A percentile compares a stretch with the other conserved stretches of the same genome.
These are phyloP conservation scores for Synaphobranchus kaupii DNA, from an alignment of 2,797 vertebrate genomes.

Conservation along the genomic window DNA sequence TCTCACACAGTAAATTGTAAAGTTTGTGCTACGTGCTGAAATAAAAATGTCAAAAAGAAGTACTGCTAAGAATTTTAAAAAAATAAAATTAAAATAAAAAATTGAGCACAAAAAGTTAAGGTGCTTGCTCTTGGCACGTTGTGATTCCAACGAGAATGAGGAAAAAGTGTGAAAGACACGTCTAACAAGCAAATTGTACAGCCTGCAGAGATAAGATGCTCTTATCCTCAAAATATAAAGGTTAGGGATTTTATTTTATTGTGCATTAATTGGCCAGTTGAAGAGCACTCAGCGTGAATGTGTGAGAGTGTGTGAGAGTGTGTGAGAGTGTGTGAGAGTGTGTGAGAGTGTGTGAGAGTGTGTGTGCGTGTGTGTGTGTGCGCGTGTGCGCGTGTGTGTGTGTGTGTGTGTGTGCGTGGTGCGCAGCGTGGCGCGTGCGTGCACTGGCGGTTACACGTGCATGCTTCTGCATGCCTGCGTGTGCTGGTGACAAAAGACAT, in stretches of 20 bases:
- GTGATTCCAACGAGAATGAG: neutral
- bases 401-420: neutral
- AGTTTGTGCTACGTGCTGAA: neutral
- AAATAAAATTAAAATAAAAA: neutral
- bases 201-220: neutral
- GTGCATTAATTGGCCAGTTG: neutral
- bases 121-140: neutral
- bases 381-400: neutral
- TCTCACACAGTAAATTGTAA: neutral
- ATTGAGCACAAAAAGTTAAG: neutral
- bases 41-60: neutral
- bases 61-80: neutral
- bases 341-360: no score
- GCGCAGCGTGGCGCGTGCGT: neutral
- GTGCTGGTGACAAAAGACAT: neutral
- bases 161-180: neutral
- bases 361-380: neutral
- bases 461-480: constrained; percentile 1
- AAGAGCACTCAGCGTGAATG: neutral
- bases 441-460: constrained; percentile 41
- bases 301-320: neutral
- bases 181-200: neutral
- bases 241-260: neutral
- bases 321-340: neutral
- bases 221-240: neutral